These are phyloP conservation scores for Pseudonaja textilis DNA, from an alignment of 2,113 vertebrate species.

Conservation along the genomic window DNA sequence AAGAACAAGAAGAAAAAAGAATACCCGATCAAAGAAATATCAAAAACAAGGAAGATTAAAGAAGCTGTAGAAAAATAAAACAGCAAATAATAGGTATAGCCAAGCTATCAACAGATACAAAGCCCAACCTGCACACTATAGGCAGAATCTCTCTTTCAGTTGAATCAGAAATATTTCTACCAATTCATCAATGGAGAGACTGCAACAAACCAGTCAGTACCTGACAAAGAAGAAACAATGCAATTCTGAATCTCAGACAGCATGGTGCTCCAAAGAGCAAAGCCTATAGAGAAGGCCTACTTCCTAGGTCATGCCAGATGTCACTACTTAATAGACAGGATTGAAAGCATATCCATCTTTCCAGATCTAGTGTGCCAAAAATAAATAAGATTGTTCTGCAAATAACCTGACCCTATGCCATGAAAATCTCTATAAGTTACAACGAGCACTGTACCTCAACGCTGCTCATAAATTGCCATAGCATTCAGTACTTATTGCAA, in stretches of 20 bases:
- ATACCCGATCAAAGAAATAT: background rate
- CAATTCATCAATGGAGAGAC: background rate
- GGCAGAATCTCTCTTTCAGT: background rate
- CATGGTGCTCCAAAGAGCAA: background rate
- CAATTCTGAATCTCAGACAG: background rate
- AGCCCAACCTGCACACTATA: background rate
- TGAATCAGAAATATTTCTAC: background rate
- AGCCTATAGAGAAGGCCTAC: background rate
- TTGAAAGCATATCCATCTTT: background rate
- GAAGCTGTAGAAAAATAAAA: background rate
- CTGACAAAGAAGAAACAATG: background rate
- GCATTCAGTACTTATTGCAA: background rate
- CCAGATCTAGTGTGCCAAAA: background rate
- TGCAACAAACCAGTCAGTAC: background rate
- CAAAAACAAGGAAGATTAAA: background rate
- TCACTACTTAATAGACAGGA: background rate
- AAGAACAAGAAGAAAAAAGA: no score
- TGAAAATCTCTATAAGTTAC: background rate
- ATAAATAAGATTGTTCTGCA: background rate
- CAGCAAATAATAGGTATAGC: background rate
- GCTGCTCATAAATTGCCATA: background rate
- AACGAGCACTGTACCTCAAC: background rate
- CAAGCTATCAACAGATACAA: background rate
- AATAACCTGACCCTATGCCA: background rate
- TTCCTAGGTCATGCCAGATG: background rate